Evolutionary conservation across 2,888 invertebrate species (phyloP).

Genomic region (Temnothorax ravouxi): DNA sequence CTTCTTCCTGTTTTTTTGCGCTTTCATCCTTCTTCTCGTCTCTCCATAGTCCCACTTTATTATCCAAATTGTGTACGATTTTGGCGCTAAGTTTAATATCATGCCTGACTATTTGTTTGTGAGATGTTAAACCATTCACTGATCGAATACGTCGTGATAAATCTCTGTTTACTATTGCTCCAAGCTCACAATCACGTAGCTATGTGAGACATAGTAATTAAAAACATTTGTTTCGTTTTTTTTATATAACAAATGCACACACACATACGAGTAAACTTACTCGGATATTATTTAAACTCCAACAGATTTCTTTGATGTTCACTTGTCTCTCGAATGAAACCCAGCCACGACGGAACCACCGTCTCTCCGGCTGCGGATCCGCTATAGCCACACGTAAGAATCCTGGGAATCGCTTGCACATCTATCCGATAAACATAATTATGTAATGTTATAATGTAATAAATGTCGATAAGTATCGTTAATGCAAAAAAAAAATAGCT

Average conservation of each 20-base stretch:
- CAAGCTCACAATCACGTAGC: conserved; percentile 96
- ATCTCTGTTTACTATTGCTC: conserved; percentile 98
- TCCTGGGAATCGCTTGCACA: conserved; percentile 96
- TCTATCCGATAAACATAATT: conserved; percentile 86
- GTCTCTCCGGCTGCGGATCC: conserved; percentile 98
- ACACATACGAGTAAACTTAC: conserved; percentile 85
- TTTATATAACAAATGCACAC: not conserved
- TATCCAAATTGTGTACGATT: conserved; percentile 96
- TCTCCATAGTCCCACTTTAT: conserved; percentile 93
- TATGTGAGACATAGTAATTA: conserved; percentile 85
- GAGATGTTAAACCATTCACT: conserved; percentile 95
- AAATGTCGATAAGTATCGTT: not conserved
- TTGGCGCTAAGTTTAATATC: conserved; percentile 97
- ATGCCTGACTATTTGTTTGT: conserved; percentile 95
- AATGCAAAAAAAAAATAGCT: not conserved
- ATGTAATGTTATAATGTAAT: conserved; percentile 1
- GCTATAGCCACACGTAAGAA: conserved; percentile 98
- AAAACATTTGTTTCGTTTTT: not conserved
- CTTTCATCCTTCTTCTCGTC: conserved; percentile 85
- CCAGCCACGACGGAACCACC: conserved; percentile 99
- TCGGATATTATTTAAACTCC: conserved; percentile 98
- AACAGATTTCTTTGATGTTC: conserved; percentile 99
- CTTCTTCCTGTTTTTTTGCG: conserved; percentile 73
- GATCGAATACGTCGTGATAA: conserved; percentile 97
- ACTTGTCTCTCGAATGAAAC: conserved; percentile 98